phyloP scores from a whole-genome alignment of 2,888 invertebrate species.

The Drepanosiphum platanoidis region DNA sequence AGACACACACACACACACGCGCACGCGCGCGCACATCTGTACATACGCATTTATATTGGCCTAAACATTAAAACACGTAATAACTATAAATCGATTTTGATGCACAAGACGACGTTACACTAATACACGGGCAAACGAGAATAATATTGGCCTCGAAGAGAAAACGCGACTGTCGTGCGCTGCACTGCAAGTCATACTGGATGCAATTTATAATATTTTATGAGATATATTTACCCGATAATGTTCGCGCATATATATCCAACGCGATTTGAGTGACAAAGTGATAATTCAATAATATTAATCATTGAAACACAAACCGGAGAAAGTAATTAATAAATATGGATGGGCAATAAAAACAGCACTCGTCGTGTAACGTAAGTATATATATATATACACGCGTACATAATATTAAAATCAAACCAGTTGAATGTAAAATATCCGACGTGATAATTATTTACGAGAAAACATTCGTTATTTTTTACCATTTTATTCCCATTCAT shows the following conservation, averaged over 20 bases:
- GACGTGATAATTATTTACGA: not conserved
- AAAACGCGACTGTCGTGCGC: slow-evolving; percentile 48
- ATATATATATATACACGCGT: not conserved
- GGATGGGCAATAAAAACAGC: slow-evolving; percentile 18
- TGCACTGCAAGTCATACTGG: slow-evolving; percentile 10
- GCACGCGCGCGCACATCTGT: not conserved
- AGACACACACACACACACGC: not conserved
- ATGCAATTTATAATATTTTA: slow-evolving; percentile 45
- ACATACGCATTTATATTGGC: slow-evolving; percentile 27
- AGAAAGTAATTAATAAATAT: slow-evolving; percentile 44
- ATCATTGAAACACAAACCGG: slow-evolving; percentile 14
- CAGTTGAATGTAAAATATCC: not conserved
- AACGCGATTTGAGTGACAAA: slow-evolving; percentile 10
- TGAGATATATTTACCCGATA: slow-evolving; percentile 14
- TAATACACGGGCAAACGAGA: slow-evolving; percentile 18
- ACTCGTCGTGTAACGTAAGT: not conserved
- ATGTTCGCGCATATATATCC: not conserved
- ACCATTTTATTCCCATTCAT: not conserved
- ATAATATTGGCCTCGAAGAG: slow-evolving; percentile 30
- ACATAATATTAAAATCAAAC: not conserved
- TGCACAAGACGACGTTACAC: slow-evolving; percentile 37
- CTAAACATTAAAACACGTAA: slow-evolving; percentile 49
- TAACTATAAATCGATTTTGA: slow-evolving; percentile 58
- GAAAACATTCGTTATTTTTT: not conserved
- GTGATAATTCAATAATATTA: slow-evolving; percentile 45